Conservation (phyloP, 2,113 vertebrate genomes). For the Phaethon lepturus region DNA sequence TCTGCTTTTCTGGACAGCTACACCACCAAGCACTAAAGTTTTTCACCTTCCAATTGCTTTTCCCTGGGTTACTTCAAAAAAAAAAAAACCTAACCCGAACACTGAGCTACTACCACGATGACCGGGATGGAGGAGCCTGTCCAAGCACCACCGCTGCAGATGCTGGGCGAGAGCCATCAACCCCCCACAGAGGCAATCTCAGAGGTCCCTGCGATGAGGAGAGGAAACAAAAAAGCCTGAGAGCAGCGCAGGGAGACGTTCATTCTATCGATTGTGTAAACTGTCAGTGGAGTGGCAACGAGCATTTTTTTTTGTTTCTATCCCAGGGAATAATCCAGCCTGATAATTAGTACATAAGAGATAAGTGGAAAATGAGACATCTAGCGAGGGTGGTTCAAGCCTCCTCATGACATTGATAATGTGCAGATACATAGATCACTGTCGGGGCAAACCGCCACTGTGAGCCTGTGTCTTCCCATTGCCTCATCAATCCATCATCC, state of each 20-base stretch:
- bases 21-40: not conserved
- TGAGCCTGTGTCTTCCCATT: conserved; percentile 59
- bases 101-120: not conserved
- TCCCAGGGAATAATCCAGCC: conserved; percentile 67
- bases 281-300: conserved; percentile 47
- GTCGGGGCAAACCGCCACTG: conserved; percentile 62
- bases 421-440: conserved; percentile 70
- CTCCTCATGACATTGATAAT: conserved; percentile 65
- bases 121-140: not conserved
- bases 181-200: not conserved
- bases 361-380: conserved; percentile 56
- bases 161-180: not conserved
- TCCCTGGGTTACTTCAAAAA: not conserved
- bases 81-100: not conserved
- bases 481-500: conserved; percentile 83
- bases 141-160: not conserved
- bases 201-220: not conserved
- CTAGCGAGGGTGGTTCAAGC: conserved; percentile 67
- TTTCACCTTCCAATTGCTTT: not conserved
- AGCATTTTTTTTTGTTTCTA: conserved; percentile 49
- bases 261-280: conserved; percentile 66
- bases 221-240: conserved; percentile 32
- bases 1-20: not conserved
- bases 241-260: not conserved
- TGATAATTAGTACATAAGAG: conserved; percentile 64